Evolutionary conservation across 1,140 invertebrate genomes (phyloP), one percentile per base, ranked within the genome.

Genomic region (Macrocentrus cingulum): DNA sequence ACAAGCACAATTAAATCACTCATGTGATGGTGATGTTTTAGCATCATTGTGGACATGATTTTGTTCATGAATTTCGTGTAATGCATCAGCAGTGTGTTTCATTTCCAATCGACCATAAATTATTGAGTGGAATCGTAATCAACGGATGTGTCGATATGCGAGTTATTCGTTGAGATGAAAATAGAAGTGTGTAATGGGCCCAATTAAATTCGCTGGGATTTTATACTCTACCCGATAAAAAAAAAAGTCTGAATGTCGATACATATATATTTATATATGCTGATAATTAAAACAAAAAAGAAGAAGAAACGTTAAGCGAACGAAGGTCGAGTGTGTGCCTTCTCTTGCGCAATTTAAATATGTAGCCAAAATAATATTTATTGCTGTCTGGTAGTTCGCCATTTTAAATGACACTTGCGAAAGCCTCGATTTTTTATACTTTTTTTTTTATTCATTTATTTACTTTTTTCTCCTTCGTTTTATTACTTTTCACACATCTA

Each of bases 341-440:
- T 15, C 36, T 39, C 36, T 39, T 39, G 36, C 13, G 36, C 36
- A 39, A 39, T 39, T 39, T 39, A n/a, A n/a, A n/a, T 39, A 39
- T 39, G 11, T 39, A 39, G 36, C 13, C 36, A 39, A 39, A 39
- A 39, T 29, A 9, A 29, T n/a, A 39, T 39, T 39, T 39, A 39
- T 39, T 39, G 13, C 36, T 11, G 36, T 39, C 36, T 39, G 36
- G 13, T 39, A 4, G 8, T 11, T 39, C 36, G 36, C 36, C 36
- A 11, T 39, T 39, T 39, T 39, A 39, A 39, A 15, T 39, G 36
- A 39, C 36, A 39, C 8, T 39, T 39, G 13, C 36, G 36, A 39
- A 39, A 39, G 36, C 13, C 4, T 34, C 29, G 29, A 34, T 34
- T 6, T n/a, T 15, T 39, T 39, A 11, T 15, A 4, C 36, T 39